Evolutionary conservation across 2,797 vertebrate species (phyloP), one percentile per base, ranked within the genome.

Genomic region (Coregonus ussuriensis): DNA sequence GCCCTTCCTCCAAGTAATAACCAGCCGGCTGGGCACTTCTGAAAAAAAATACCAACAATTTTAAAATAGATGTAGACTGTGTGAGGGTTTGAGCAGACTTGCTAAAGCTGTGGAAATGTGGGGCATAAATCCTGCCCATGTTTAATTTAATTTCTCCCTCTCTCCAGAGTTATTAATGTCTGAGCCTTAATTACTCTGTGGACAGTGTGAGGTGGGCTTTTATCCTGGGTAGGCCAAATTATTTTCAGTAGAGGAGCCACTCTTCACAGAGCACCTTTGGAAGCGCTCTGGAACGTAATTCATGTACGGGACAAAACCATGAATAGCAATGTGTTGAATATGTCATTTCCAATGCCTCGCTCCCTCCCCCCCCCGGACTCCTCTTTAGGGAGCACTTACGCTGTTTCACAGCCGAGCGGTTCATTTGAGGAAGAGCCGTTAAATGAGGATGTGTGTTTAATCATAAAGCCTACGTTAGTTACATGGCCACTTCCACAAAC

Each of bases 131-230:
- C 84, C 84, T 84, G 62, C 56, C 74, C 54, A 59, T 81, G 75
- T 89, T 89, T 84, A 80, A 81, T 86, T 86, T 84, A 71, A 87
- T 90, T 88, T 84, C 81, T 80, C 73, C 69, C 71, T 56, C 82
- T 79, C 21, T 59, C 69, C 71, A 33, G 41, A 47, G 83, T 91
- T 91, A 90, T 91, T 90, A 85, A 92, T 87, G 84, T 67, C 78
- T 74, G 71, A 79, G 83, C 79, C 82, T 86, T 88, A 90, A 91
- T 91, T 88, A 90, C 89, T 88, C 89, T 81, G 78, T 83, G 78
- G 78, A 84, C 62, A 21, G 29, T 76, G 81, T 54, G 78, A 82
- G 78, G 83, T 74, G 3, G n/a, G 79, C 84, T 87, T 86, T 89
- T 81, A 83, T 86, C 79, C 87, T 0, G 21, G 79, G 71, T 84